Conservation (phyloP, 2,113 vertebrate species). For the Melanostigma gelatinosum region DNA sequence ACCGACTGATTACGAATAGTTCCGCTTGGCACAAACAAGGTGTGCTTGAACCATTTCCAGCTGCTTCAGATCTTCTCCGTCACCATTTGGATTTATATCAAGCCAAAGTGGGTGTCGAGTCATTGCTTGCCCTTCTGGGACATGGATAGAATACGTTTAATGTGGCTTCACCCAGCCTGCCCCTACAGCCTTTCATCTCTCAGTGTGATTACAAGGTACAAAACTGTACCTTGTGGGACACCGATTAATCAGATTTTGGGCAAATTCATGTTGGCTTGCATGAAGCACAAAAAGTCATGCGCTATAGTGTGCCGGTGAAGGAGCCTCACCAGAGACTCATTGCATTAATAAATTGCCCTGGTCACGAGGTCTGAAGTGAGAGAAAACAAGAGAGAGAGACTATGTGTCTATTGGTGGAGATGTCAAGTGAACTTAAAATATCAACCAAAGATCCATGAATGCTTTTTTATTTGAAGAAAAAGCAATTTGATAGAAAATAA, state of each 20-base stretch:
- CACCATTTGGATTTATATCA: conserved; percentile 53
- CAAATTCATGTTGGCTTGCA: conserved; percentile 68
- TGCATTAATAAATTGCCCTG: conserved; percentile 59
- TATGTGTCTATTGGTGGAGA: conserved; percentile 22
- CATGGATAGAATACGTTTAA: conserved; percentile 70
- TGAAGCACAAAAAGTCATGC: conserved; percentile 65
- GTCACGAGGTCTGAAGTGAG: conserved; percentile 55
- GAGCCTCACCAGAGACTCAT: conserved; percentile 47
- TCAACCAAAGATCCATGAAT: conserved; percentile 35
- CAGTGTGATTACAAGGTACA: conserved; percentile 76
- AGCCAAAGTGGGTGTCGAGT: conserved; percentile 55
- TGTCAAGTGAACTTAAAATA: conserved; percentile 41
- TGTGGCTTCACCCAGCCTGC: conserved; percentile 55
- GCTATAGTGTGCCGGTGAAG: conserved; percentile 63
- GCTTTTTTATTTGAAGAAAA: conserved; percentile 29
- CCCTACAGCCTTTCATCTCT: conserved; percentile 67
- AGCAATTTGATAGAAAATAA: conserved; percentile 39
- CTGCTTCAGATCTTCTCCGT: conserved; percentile 32
- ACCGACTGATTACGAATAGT: conserved; percentile 41
- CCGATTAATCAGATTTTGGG: conserved; percentile 76
- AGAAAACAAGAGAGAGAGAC: conserved; percentile 21
- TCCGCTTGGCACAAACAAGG: conserved; percentile 36
- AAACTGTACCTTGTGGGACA: conserved; percentile 66
- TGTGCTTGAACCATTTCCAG: conserved; percentile 21
- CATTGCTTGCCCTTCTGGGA: conserved; percentile 53